Conservation (phyloP, 92 coral and sea anemone species). For the Zoanthus sansibaricus region DNA sequence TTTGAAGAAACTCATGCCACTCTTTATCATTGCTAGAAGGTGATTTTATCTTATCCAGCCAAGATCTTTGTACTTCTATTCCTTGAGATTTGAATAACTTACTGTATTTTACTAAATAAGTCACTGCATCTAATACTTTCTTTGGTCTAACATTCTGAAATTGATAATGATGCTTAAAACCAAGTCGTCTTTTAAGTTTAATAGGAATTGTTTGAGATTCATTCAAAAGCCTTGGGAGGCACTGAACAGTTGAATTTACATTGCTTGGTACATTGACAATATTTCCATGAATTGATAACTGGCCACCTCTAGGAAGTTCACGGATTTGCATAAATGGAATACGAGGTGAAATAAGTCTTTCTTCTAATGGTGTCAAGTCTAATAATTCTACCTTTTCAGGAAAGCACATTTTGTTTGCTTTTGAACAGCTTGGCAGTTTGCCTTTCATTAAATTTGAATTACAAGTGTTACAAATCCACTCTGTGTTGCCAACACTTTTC, state of each 20-base stretch:
- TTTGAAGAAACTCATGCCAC: neutral
- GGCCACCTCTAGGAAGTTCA: slow-evolving; percentile 1
- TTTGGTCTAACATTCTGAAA: neutral
- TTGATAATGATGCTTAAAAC: neutral
- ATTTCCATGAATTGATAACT: neutral
- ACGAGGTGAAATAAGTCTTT: neutral
- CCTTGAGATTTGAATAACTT: neutral
- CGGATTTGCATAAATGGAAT: neutral
- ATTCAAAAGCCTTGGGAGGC: neutral
- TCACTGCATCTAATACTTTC: neutral
- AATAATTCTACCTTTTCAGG: neutral
- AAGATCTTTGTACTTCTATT: neutral
- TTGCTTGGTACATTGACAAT: neutral
- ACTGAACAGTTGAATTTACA: neutral
- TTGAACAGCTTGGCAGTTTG: neutral
- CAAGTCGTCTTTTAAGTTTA: neutral
- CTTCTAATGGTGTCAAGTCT: neutral
- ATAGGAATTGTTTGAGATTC: neutral
- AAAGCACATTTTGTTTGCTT: neutral
- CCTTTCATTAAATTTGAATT: neutral
- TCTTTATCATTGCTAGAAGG: neutral
- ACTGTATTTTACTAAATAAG: neutral
- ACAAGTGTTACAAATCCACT: neutral
- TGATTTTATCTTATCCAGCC: neutral
- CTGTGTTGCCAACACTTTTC: neutral